Base-by-base conservation (phyloP, 2,888 invertebrate genomes). In the Brassicogethes aeneus region DNA sequence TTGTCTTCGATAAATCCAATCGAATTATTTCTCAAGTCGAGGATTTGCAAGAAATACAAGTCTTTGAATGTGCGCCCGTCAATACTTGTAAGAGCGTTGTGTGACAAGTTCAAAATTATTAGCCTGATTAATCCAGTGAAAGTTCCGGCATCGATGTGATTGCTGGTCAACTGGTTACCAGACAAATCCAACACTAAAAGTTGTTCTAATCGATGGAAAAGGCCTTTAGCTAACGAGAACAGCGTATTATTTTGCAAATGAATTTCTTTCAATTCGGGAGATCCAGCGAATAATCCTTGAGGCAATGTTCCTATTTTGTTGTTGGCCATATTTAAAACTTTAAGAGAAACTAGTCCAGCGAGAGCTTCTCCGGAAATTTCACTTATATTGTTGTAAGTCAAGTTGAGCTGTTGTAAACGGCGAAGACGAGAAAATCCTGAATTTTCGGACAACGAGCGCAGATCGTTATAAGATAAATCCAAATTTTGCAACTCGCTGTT, bases 1-100 rank as follows among this genome's bases (percentile, higher is more conserved):
- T 87, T 86, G 57, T 88, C 86, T 71, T 88, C 87, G 51, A 91
- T 83, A 59, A 84, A 86, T n/a, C 85, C 85, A 57, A 92, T 86
- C 5, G 86, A 84, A 63, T 92, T 92, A 64, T 89, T 89, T 57
- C 85, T 79, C 55, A 92, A 72, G 65, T 88, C 85, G 41, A 92
- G 73, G 48, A 87, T 88, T 73, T 90, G 89, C 41, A 92, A 72
- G 60, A 88, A 85, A 62, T 84, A 86, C 47, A 92, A 70, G 62
- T 91, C 89, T 66, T 87, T 87, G 67, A 92, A 92, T 38, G 87
- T 88, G 54, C 80, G 79, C 12, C 83, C 80, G 56, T 89, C 89
- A 50, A 93, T 80, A 53, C 85, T 77, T 0, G 86, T 87, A 23
- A 93, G 67, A n/a, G 82, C 80, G 61, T 93, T 93, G 64, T 86